Percentiles rank a stretch among this genome's conserved stretches.
These are phyloP conservation scores for Microtus richardsoni DNA, from an alignment of 2,113 vertebrate genomes.

Conservation along the genomic window DNA sequence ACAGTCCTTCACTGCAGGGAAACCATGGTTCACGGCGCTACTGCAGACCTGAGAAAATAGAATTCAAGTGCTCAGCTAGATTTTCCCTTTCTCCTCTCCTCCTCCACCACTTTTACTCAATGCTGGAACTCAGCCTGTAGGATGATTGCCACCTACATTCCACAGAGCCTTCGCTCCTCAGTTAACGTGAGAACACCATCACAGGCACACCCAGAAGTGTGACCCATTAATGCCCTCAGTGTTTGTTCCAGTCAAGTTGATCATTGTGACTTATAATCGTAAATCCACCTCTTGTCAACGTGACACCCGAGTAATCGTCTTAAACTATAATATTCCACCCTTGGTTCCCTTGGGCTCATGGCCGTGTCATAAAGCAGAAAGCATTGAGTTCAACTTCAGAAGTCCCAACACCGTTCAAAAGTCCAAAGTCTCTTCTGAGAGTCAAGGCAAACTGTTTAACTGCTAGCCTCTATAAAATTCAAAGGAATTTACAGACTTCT, in stretches of 20 bases:
- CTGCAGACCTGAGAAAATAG: background rate
- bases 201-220: background rate
- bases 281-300: background rate
- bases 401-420: background rate
- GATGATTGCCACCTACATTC: too few species aligned
- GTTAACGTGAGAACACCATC: rapidly evolving
- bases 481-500: background rate
- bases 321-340: background rate
- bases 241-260: background rate
- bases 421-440: background rate
- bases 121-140: background rate
- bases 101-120: background rate
- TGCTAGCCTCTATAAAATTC: background rate
- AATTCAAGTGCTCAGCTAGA: background rate
- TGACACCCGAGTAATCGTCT: background rate
- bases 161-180: background rate
- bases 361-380: background rate
- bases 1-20: background rate
- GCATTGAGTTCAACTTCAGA: background rate
- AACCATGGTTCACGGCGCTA: too few species aligned
- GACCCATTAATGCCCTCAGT: background rate
- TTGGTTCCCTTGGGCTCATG: background rate
- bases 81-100: background rate
- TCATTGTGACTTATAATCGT: background rate
- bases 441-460: background rate